Evolutionary conservation across 1,140 invertebrate genomes (phyloP).

Genomic region (Drosophila fuyamai): DNA sequence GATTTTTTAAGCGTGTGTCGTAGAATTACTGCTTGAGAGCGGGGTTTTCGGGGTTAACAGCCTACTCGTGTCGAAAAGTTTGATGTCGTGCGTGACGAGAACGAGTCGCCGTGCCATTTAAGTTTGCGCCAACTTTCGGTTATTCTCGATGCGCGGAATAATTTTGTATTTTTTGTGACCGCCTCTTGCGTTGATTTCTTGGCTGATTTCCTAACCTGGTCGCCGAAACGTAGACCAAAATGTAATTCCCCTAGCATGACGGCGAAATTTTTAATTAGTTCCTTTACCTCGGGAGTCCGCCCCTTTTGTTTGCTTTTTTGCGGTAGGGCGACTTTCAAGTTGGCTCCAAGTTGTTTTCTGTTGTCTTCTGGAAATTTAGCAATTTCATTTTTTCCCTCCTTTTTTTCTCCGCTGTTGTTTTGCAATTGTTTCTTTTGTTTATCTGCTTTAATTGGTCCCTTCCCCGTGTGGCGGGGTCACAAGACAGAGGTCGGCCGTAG

Average conservation of each 20-base stretch:
- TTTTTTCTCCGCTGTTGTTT: constrained; percentile 49
- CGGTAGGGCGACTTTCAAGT: constrained; percentile 47
- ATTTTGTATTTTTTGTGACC: constrained; percentile 18
- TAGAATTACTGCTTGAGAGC: background rate
- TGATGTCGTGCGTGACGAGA: constrained; percentile 70
- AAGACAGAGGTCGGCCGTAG: constrained; percentile 40
- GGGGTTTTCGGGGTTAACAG: constrained; percentile 33
- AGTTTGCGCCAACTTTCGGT: constrained; percentile 54
- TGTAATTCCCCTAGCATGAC: constrained; percentile 78
- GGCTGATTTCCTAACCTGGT: constrained; percentile 69
- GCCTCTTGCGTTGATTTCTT: constrained; percentile 49
- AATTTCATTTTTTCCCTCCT: constrained; percentile 51
- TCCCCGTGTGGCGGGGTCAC: constrained; percentile 7
- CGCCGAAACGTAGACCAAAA: constrained; percentile 53
- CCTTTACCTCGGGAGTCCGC: constrained; percentile 7
- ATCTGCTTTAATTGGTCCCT: constrained; percentile 75
- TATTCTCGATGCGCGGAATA: constrained; percentile 46
- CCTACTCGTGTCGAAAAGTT: constrained; percentile 48
- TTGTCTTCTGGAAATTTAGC: constrained; percentile 60
- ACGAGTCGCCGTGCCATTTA: constrained; percentile 55
- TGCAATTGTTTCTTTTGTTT: constrained; percentile 76
- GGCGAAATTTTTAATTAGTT: constrained; percentile 80
- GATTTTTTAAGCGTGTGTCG: background rate
- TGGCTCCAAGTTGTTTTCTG: constrained; percentile 67
- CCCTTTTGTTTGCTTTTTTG: constrained; percentile 25